Base-by-base conservation (phyloP, 1,140 invertebrate species). In the Helicoverpa zea region DNA sequence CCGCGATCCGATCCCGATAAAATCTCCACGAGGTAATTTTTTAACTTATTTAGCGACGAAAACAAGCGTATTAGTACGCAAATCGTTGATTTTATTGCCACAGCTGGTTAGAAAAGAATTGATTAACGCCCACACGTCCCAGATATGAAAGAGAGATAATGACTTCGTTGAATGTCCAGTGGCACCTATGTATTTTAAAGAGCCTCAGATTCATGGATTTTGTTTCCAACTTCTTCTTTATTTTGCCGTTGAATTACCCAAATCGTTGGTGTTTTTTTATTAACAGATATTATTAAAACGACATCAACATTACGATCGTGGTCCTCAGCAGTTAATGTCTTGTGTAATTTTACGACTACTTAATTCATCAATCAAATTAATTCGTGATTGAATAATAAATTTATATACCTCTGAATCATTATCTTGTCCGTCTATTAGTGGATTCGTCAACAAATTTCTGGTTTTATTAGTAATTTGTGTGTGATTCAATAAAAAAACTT, bases 11-110 rank as follows among this genome's bases (percentile, higher is more conserved):
- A 58, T 66, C 51, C 49, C 66, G 88, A 89, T 89, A 89, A 83
- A 16, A 89, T 88, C 87, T 86, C 78, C 70, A 82, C 68, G 80
- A 84, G 56, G 82, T 81, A 83, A 87, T 84, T 88, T 82, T 77
- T 75, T 85, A 82, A 64, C 70, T 85, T 87, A 87, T 87, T 84
- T 84, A 83, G 84, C 79, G 80, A 79, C 74, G 51, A 82, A 80
- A 83, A 83, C 83, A 81, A 81, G 79, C 73, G 51, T 84, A 88
- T 89, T 90, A 83, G 82, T 86, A 88, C 70, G 84, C 86, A 88
- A 89, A 88, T 90, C 84, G 84, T 58, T 75, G 75, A 77, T 80
- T 90, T 90, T 81, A 86, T 80, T 72, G 74, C 66, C 16, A 35
- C 16, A 64, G 64, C 59, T 66, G 82, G 73, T 83, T 82, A 80